Conservation (phyloP, 1,140 invertebrate species). For the Dendrolimus punctatus region DNA sequence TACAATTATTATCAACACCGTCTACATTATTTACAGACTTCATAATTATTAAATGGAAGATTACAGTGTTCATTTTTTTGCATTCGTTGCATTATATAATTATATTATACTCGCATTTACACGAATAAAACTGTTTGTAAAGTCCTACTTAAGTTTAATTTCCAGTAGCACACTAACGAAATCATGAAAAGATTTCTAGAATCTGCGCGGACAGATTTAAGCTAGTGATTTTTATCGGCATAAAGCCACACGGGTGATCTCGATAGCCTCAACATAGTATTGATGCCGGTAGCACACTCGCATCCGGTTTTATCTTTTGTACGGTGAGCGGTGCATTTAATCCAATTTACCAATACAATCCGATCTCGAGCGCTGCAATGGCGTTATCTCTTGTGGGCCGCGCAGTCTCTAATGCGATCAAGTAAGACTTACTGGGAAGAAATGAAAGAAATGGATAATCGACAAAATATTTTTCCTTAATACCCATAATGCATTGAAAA, state of each 20-base stretch:
- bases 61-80: too few species aligned
- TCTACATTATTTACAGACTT: too few species aligned
- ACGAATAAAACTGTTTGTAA: background rate
- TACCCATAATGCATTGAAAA: too few species aligned
- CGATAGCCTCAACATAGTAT: constrained; percentile 54
- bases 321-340: constrained; percentile 68
- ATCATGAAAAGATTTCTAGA: constrained; percentile 22
- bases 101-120: too few species aligned
- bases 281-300: constrained; percentile 43
- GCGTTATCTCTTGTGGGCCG: constrained; percentile 59
- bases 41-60: too few species aligned
- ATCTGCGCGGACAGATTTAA: constrained; percentile 35
- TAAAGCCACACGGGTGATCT: constrained; percentile 20
- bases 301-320: constrained; percentile 50
- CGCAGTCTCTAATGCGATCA: constrained; percentile 56
- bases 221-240: constrained; percentile 25
- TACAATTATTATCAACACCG: too few species aligned
- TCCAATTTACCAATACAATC: constrained; percentile 73
- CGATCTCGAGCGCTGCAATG: constrained; percentile 64
- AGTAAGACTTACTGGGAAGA: constrained; percentile 29
- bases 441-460: too few species aligned
- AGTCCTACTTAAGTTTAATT: background rate
- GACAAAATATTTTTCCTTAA: too few species aligned
- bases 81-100: too few species aligned
- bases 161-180: constrained; percentile 3